Evolutionary conservation across 2,797 vertebrate genomes (phyloP).

Genomic region (Pseudochromis fuscus): DNA sequence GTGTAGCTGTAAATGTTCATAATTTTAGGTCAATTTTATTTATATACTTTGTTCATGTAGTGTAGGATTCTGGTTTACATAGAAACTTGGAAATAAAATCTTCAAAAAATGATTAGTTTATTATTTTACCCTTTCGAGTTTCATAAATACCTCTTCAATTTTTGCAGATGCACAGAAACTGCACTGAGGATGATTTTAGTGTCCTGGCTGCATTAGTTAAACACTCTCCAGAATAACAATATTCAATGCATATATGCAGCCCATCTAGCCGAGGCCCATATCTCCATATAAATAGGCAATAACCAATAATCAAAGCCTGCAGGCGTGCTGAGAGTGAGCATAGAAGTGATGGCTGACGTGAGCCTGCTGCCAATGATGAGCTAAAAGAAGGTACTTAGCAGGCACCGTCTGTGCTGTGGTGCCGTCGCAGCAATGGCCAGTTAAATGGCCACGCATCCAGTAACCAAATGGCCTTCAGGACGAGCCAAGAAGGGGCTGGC

Average conservation of each 20-base stretch:
- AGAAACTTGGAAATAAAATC: no score
- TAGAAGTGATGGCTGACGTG: conserved; percentile 44
- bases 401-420: conserved; percentile 62
- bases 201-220: conserved; percentile 22
- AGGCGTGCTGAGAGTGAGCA: conserved; percentile 24
- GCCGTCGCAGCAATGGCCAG: conserved; percentile 44
- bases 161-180: neutral
- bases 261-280: conserved; percentile 1
- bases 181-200: neutral
- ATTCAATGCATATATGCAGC: conserved; percentile 11
- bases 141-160: no score
- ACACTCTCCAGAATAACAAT: neutral
- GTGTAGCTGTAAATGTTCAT: conserved; percentile 1
- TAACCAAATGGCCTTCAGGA: conserved; percentile 70
- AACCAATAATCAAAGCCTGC: conserved; percentile 47
- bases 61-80: no score
- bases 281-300: conserved; percentile 53
- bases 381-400: conserved; percentile 59
- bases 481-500: conserved; percentile 65
- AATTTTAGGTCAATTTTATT: no score
- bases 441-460: conserved; percentile 65
- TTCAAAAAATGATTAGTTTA: no score
- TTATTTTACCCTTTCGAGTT: no score
- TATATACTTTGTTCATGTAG: no score
- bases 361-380: conserved; percentile 66